Conservation (phyloP, 2,113 vertebrate species). For the Ceratotherium simum region DNA sequence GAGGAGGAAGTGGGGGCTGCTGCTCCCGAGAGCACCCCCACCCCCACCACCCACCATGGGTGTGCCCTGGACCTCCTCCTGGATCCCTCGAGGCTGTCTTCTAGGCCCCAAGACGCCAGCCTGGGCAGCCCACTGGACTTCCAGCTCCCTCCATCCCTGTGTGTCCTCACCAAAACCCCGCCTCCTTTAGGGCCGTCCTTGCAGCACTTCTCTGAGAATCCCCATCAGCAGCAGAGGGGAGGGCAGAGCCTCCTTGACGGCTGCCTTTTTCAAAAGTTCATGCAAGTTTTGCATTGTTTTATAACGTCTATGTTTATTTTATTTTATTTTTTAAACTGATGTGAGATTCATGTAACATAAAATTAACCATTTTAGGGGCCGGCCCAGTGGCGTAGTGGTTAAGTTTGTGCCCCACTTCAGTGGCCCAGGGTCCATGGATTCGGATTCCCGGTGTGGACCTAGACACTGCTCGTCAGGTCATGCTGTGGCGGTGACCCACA, state of each 20-base stretch:
- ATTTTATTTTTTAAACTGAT: neutral
- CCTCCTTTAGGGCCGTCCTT: no score
- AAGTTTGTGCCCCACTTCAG: no score
- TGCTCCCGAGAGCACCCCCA: neutral
- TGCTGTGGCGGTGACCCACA: no score
- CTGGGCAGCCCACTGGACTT: no score
- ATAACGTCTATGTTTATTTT: neutral
- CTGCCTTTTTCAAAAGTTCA: neutral
- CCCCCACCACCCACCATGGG: neutral
- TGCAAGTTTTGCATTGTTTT: neutral
- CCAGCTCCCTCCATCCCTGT: rapidly evolving
- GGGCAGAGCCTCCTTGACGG: no score
- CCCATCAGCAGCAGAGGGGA: neutral
- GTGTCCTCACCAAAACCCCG: neutral
- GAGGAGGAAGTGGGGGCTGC: neutral
- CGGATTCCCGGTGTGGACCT: no score
- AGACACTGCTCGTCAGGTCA: no score
- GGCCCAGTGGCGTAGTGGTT: no score
- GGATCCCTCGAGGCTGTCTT: neutral
- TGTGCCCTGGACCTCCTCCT: no score
- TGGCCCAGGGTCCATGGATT: no score
- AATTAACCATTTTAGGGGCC: neutral
- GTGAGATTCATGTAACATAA: neutral
- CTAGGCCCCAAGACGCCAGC: neutral
- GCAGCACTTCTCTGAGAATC: neutral